phyloP scores from a whole-genome alignment of 2,113 vertebrate species.

The Sclerurus mexicanus region DNA sequence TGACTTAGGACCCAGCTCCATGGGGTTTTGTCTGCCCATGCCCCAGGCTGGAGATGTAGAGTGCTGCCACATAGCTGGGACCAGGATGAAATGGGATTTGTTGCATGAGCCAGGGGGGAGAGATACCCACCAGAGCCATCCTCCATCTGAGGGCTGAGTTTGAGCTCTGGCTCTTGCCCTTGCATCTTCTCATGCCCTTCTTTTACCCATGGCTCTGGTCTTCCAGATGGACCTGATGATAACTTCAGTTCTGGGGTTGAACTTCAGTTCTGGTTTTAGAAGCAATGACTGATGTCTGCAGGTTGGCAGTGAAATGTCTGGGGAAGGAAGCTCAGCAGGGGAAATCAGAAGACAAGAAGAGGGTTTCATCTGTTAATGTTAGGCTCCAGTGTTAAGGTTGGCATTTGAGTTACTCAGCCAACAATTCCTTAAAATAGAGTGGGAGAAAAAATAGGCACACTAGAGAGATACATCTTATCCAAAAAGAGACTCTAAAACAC shows the following conservation, averaged over 20 bases:
- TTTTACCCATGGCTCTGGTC: neutral
- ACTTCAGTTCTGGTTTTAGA: neutral
- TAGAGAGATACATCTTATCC: neutral
- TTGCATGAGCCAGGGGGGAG: neutral
- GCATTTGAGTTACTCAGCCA: neutral
- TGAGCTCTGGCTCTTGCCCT: rapidly evolving
- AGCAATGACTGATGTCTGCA: neutral
- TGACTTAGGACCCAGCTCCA: neutral
- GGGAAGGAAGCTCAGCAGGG: neutral
- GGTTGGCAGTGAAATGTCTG: neutral
- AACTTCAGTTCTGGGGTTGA: neutral
- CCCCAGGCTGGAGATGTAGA: neutral
- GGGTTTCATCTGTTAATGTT: neutral
- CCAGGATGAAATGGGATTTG: neutral
- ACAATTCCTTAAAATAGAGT: neutral
- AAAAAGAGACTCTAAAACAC: neutral
- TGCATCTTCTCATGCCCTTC: neutral
- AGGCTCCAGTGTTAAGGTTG: neutral
- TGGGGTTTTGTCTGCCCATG: neutral
- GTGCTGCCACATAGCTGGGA: rapidly evolving
- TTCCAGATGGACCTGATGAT: neutral
- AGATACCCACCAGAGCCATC: neutral
- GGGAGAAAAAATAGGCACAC: neutral
- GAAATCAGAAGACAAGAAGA: neutral
- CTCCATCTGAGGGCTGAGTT: rapidly evolving